phyloP scores from a whole-genome alignment of 2,888 invertebrate genomes.

The Thysanoteuthis rhombus region DNA sequence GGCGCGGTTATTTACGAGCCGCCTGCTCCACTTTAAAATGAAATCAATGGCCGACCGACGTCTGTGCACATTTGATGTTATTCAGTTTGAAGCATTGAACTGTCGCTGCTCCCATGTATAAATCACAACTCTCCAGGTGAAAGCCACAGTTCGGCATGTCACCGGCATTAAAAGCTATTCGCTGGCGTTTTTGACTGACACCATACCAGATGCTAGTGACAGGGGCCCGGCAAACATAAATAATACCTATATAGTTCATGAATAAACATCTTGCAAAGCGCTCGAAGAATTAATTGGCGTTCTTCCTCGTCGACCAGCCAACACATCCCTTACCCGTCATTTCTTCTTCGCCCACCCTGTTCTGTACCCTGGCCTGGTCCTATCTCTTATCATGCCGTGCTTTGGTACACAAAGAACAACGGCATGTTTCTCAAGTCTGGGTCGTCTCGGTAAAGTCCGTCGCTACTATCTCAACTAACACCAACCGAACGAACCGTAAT shows the following conservation, averaged over 20 bases:
- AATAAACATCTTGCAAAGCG: conserved; percentile 26
- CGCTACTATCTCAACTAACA: too few relatives aligned
- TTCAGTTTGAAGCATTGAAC: conserved; percentile 21
- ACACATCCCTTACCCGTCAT: background rate
- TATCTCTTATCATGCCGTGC: too few relatives aligned
- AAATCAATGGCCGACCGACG: background rate
- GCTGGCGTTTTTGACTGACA: conserved; percentile 29
- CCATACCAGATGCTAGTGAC: conserved; percentile 27
- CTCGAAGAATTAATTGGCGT: conserved; percentile 12
- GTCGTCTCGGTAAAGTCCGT: too few relatives aligned
- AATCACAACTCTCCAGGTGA: conserved; percentile 30
- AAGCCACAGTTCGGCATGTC: conserved; percentile 28
- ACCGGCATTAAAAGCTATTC: conserved; percentile 24
- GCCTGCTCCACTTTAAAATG: background rate
- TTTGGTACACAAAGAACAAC: too few relatives aligned
- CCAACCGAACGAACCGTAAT: too few relatives aligned
- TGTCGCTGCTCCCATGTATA: conserved; percentile 25
- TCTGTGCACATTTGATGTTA: conserved; percentile 22
- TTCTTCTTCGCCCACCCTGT: background rate
- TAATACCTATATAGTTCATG: conserved; percentile 29
- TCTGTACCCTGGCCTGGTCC: too few relatives aligned
- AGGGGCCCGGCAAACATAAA: conserved; percentile 29
- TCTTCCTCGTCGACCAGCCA: conserved; percentile 12
- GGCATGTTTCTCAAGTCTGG: too few relatives aligned
- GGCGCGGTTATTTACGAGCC: conserved; percentile 12